phyloP scores from a whole-genome alignment of 1,140 invertebrate genomes.

The Atta texana region DNA sequence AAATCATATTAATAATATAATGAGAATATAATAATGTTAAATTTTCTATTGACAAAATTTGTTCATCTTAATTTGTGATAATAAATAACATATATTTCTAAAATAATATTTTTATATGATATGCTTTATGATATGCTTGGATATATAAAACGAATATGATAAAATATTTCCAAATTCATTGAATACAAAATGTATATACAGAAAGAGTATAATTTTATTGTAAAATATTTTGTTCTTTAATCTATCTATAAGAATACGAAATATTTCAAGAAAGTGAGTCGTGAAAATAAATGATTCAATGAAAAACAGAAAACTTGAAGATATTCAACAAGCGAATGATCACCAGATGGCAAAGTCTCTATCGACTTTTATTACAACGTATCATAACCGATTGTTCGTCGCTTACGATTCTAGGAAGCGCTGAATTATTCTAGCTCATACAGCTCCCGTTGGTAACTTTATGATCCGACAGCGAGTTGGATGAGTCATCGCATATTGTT shows the following conservation, averaged over 20 bases:
- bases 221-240: neutral
- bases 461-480: constrained; percentile 47
- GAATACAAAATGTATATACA: neutral
- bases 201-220: neutral
- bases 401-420: constrained; percentile 67
- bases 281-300: constrained; percentile 11
- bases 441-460: constrained; percentile 66
- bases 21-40: neutral
- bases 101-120: no score
- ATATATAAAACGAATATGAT: neutral
- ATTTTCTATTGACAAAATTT: neutral
- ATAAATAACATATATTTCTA: neutral
- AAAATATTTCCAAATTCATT: neutral
- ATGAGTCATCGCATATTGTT: constrained; percentile 58
- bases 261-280: neutral
- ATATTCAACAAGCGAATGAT: constrained; percentile 31
- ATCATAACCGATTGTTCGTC: constrained; percentile 58
- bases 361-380: constrained; percentile 66
- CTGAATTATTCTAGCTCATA: constrained; percentile 66
- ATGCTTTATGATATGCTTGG: no score
- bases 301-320: neutral
- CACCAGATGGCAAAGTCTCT: constrained; percentile 20
- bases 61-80: no score
- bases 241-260: neutral
- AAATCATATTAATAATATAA: constrained; percentile 9